Conservation (phyloP, 2,113 vertebrate species). For the Castor canadensis region DNA sequence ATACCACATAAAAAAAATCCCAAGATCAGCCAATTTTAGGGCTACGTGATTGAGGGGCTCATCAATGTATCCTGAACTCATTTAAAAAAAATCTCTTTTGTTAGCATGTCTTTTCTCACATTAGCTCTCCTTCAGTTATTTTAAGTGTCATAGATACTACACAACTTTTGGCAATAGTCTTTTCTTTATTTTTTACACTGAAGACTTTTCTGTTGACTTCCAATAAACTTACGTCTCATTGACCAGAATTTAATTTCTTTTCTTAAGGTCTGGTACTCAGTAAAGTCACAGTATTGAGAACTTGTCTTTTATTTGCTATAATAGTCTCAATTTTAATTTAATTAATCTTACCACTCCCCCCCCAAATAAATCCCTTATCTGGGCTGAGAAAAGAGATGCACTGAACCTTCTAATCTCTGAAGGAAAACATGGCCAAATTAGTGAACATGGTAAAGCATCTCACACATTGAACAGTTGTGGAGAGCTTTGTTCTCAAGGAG, state of each 20-base stretch:
- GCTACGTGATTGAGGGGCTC: too few species aligned
- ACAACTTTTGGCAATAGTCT: background rate
- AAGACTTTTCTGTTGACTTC: background rate
- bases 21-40: background rate
- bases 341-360: background rate
- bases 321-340: slow-evolving; percentile 7
- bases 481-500: background rate
- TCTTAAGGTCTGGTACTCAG: background rate
- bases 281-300: background rate
- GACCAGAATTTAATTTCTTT: background rate
- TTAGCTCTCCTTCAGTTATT: background rate
- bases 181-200: background rate
- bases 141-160: background rate
- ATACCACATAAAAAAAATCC: background rate
- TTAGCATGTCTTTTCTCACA: background rate
- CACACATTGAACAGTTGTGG: too few species aligned
- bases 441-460: too few species aligned
- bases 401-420: background rate
- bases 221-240: background rate
- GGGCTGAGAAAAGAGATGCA: background rate
- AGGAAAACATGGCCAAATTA: background rate
- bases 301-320: background rate
- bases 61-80: too few species aligned
- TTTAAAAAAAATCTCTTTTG: background rate
- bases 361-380: background rate